Evolutionary conservation across 1,140 invertebrate genomes (phyloP), one percentile per base, ranked within the genome.

Genomic region (Trypoxylus dichotomus): DNA sequence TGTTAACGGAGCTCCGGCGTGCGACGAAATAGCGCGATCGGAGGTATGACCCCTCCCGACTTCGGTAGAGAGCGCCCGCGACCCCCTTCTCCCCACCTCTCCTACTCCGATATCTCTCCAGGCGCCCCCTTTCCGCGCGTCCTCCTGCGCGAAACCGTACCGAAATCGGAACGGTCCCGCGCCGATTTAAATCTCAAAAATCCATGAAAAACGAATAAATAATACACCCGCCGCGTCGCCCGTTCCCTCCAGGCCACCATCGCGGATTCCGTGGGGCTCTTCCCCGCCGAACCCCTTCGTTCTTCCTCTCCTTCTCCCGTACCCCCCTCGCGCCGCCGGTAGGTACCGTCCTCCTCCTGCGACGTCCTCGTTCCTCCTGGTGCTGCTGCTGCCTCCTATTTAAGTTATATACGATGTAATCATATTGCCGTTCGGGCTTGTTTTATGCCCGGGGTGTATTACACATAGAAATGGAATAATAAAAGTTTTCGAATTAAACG

Each of bases 161-260:
- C 77, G 75, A 77, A 82, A 79, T 77, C 42, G 76, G 60, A 75
- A 77, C 75, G 80, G 84, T 81, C 85, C 85, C 85, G 85, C 85
- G 85, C 84, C 85, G 85, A 83, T 83, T 82, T 80, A 81, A 85
- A 85, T 86, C 84, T 85, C 84, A 85, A 85, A 86, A 85, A 86
- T 86, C 85, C 84, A 85, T 85, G 85, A 84, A 85, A 86, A 86
- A 85, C 82, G 84, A 84, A 85, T 85, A 85, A 85, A 86, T 85
- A 85, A 84, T 85, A 82, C 79, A 78, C 76, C 78, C 43, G 72
- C 32, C 60, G 60, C 60, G 60, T 58, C 60, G 24, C 24, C 47
- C 60, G 60, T 25, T 25, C 19, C 60, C 60, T 24, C 24, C 32
- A 37, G 32, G 32, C 32, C 32, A 37, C 60, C 27, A 25, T 68